These are phyloP conservation scores for Phoenicopterus ruber DNA, from an alignment of 2,113 vertebrate species.

Conservation along the genomic window DNA sequence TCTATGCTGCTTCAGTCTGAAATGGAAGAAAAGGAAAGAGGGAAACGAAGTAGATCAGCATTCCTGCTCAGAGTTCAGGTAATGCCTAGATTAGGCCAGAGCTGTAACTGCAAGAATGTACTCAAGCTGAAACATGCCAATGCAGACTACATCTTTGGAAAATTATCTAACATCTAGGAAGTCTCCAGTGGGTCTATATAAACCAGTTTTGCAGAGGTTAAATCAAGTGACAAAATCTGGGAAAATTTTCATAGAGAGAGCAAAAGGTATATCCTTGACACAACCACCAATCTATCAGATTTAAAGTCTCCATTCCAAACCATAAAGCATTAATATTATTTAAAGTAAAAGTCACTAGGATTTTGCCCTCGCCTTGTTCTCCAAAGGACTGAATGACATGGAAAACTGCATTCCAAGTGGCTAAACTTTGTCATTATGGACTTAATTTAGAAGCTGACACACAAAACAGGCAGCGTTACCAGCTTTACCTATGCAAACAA, in stretches of 20 bases:
- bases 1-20: background rate
- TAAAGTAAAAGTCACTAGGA: background rate
- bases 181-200: background rate
- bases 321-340: background rate
- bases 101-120: background rate
- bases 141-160: background rate
- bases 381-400: background rate
- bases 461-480: background rate
- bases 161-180: background rate
- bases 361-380: background rate
- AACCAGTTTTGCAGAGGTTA: background rate
- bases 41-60: background rate
- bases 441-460: background rate
- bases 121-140: background rate
- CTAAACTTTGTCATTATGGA: background rate
- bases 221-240: background rate
- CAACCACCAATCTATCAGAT: background rate
- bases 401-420: background rate
- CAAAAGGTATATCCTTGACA: background rate
- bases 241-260: background rate
- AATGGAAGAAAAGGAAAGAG: background rate
- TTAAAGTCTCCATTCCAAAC: background rate
- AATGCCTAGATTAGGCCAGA: background rate
- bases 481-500: background rate
- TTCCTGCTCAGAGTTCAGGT: background rate